phyloP scores from a whole-genome alignment of 2,888 invertebrate species.

The Platycheirus rosarum region DNA sequence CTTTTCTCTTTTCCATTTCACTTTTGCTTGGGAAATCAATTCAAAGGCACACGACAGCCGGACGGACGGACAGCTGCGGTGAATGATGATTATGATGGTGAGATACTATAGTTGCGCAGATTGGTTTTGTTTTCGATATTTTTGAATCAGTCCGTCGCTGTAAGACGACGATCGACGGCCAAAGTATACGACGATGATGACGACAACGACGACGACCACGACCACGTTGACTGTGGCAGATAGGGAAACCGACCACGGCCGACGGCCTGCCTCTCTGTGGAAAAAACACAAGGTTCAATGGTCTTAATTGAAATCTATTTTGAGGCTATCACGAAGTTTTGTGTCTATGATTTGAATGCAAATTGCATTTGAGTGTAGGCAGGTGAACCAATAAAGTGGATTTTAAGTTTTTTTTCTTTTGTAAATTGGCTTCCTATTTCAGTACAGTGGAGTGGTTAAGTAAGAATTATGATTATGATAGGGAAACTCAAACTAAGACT shows the following conservation, averaged over 20 bases:
- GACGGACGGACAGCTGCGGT: not conserved
- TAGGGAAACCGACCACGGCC: constrained; percentile 14
- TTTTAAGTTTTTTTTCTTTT: not conserved
- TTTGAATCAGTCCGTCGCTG: constrained; percentile 30
- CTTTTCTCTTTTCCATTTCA: constrained; percentile 70
- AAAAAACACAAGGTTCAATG: constrained; percentile 59
- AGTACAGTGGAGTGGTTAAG: no score
- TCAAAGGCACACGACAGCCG: constrained; percentile 17
- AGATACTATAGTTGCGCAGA: constrained; percentile 19
- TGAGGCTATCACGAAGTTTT: constrained; percentile 69
- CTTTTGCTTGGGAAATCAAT: constrained; percentile 54
- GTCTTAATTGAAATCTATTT: constrained; percentile 72
- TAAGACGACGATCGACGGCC: not conserved
- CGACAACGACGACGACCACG: not conserved
- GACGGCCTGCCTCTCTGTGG: constrained; percentile 10
- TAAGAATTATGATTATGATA: not conserved
- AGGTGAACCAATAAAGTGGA: constrained; percentile 41
- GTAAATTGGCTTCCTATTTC: not conserved
- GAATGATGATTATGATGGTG: constrained; percentile 1
- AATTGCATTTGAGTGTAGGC: constrained; percentile 57
- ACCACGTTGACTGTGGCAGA: not conserved
- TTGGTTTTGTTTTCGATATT: constrained; percentile 63
- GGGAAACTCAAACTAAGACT: not conserved
- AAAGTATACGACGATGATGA: constrained; percentile 1
- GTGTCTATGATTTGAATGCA: constrained; percentile 61